phyloP scores from a whole-genome alignment of 2,888 invertebrate species.

The Globia sparganii region DNA sequence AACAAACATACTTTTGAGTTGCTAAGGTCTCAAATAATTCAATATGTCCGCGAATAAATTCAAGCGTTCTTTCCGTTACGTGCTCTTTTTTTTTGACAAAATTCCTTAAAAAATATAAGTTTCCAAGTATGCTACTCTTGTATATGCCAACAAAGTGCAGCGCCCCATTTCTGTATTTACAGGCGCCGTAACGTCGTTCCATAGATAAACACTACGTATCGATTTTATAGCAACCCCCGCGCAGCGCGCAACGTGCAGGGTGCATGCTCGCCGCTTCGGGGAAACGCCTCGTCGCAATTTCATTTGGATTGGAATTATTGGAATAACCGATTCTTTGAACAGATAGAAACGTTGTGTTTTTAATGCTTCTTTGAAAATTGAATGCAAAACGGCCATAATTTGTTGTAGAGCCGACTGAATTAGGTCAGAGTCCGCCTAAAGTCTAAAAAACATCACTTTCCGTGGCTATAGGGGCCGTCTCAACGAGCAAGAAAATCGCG shows the following conservation, averaged over 20 bases:
- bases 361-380: slow-evolving; percentile 35
- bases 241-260: slow-evolving; percentile 51
- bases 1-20: neutral
- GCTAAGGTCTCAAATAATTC: no score
- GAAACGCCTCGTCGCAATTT: slow-evolving; percentile 47
- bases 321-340: slow-evolving; percentile 52
- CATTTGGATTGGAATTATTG: slow-evolving; percentile 38
- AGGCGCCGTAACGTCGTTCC: slow-evolving; percentile 63
- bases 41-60: neutral
- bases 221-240: slow-evolving; percentile 62
- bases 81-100: neutral
- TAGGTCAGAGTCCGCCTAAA: slow-evolving; percentile 4
- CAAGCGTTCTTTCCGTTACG: neutral
- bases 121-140: slow-evolving; percentile 1
- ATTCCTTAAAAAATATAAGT: neutral
- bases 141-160: slow-evolving; percentile 56
- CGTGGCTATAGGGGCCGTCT: no score
- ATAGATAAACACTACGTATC: slow-evolving; percentile 65
- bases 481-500: no score
- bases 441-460: neutral
- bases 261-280: slow-evolving; percentile 51
- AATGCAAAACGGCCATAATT: slow-evolving; percentile 5
- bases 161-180: slow-evolving; percentile 56
- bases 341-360: slow-evolving; percentile 27
- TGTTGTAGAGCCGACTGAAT: slow-evolving; percentile 12